phyloP scores from a whole-genome alignment of 2,888 invertebrate genomes.

The Escarpia spicata region DNA sequence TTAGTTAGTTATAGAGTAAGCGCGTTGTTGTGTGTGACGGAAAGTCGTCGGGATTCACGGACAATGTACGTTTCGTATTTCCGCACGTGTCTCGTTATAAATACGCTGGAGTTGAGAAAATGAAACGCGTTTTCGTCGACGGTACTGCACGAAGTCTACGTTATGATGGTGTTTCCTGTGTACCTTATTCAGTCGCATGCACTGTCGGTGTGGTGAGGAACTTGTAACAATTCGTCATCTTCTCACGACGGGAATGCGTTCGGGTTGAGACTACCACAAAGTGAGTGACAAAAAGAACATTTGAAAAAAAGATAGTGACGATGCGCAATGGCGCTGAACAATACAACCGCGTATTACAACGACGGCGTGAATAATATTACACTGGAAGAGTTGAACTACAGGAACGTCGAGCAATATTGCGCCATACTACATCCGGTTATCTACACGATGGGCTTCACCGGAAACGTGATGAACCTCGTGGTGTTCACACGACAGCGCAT shows the following conservation, averaged over 20 bases:
- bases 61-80: background rate
- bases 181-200: no score
- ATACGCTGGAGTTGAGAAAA: background rate
- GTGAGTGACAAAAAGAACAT: background rate
- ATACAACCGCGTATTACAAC: background rate
- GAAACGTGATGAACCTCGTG: constrained; percentile 20
- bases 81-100: background rate
- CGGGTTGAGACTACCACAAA: background rate
- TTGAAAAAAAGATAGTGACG: background rate
- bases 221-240: background rate
- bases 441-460: constrained; percentile 23
- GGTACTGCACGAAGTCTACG: no score
- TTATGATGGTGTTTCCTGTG: no score
- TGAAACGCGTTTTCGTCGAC: no score
- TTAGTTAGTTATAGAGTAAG: background rate
- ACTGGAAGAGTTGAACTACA: background rate
- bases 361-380: background rate
- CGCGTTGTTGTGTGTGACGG: background rate
- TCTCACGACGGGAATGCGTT: background rate
- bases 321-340: background rate
- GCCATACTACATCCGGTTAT: constrained; percentile 25
- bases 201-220: background rate
- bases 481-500: constrained; percentile 26
- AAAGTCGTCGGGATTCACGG: background rate
- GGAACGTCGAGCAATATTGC: constrained; percentile 11